Conservation (phyloP, 2,113 vertebrate species). For the Dipodomys stephensi region DNA sequence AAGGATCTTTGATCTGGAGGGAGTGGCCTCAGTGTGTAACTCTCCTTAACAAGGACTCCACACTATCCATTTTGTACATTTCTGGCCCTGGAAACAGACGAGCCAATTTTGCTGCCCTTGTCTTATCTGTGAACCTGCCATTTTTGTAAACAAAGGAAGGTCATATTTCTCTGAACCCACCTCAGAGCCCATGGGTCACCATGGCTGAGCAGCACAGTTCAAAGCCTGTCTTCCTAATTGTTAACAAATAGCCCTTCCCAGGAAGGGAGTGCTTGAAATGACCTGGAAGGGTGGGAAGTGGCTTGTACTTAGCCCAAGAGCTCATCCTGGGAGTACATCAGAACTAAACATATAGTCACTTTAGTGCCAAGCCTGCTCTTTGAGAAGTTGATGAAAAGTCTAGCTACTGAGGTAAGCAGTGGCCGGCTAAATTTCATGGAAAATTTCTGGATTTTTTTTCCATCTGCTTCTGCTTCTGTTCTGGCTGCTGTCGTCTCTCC, state of each 20-base stretch:
- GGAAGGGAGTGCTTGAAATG: background rate
- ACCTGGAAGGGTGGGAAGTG: slow-evolving; percentile 11
- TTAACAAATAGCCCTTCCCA: background rate
- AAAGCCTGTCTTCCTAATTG: slow-evolving; percentile 52
- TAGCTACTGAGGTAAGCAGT: background rate
- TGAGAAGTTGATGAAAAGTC: background rate
- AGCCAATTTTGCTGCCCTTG: background rate
- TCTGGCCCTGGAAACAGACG: background rate
- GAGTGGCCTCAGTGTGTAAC: background rate
- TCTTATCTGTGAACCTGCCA: background rate
- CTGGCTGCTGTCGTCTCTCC: background rate
- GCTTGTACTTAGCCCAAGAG: background rate
- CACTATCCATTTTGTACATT: background rate
- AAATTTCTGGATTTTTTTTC: background rate
- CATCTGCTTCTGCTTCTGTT: no score
- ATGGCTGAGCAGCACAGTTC: background rate
- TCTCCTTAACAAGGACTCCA: background rate
- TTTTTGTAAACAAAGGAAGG: slow-evolving; percentile 38
- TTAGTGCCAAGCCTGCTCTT: background rate
- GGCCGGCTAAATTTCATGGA: background rate
- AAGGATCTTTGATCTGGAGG: background rate
- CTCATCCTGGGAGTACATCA: background rate
- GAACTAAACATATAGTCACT: background rate
- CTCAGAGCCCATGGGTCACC: background rate
- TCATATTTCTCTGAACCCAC: slow-evolving; percentile 17